Conservation (phyloP, 2,113 vertebrate species). For the Mormyrus lacerda region DNA sequence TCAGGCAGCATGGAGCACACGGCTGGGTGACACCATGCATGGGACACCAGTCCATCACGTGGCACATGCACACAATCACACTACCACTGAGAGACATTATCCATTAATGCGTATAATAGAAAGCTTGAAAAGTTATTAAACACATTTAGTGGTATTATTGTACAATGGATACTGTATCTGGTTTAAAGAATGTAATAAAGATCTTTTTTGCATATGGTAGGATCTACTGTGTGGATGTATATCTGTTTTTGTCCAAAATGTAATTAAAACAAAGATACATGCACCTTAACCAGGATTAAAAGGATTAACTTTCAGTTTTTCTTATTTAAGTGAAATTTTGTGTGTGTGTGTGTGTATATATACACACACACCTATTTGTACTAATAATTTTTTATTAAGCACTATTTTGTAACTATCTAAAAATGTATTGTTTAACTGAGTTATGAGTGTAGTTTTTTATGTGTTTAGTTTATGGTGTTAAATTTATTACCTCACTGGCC, state of each 20-base stretch:
- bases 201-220: conserved; percentile 54
- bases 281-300: background rate
- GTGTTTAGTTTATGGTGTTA: background rate
- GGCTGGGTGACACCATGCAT: background rate
- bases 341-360: no score
- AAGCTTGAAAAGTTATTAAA: conserved; percentile 53
- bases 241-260: background rate
- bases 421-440: background rate
- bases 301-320: background rate
- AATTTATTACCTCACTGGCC: background rate
- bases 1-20: background rate
- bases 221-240: background rate
- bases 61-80: background rate
- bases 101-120: conserved; percentile 52
- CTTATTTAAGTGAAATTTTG: background rate
- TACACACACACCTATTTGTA: background rate
- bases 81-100: background rate
- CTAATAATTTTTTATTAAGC: background rate
- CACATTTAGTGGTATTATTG: conserved; percentile 52
- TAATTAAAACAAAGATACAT: background rate
- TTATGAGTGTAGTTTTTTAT: background rate
- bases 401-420: background rate
- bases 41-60: background rate
- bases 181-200: conserved; percentile 71
- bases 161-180: conserved; percentile 61